Evolutionary conservation across 92 coral and sea anemone genomes (phyloP), one percentile per base, ranked within the genome.

Genomic region (Porites evermanni): DNA sequence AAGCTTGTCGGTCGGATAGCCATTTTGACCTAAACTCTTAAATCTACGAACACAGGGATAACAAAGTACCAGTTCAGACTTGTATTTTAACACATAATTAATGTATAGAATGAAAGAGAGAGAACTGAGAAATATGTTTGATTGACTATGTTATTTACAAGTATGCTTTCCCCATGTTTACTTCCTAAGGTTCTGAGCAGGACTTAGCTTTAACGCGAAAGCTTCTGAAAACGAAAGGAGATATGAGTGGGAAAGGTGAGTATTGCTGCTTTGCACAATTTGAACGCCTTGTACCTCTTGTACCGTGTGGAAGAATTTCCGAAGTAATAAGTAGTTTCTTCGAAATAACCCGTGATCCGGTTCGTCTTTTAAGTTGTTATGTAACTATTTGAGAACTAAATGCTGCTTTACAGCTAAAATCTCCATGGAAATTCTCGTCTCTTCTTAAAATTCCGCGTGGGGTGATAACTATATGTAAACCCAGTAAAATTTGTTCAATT

Each of bases 241-340:
- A 89, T 70, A 93, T 95, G 87, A 93, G 95, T 67, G 99, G 98
- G 59, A 96, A 94, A 93, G 98, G 99, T 95, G 71, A 19, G 32
- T 26, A 26, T 26, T 26, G 32, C 32, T 26, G 32, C 32, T 26
- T 18, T 2, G 18, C 76, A 44, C 23, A 1, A 24, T 47, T 10
- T 1, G 16, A 17, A 64, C 67, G 67, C 5, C 20, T 64, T 64
- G 67, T 64, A 64, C 8, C 16, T 64, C 32, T 1, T 26, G 32
- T 26, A 26, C 32, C 32, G 17, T 12, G 67, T 64, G 17, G 20
- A 64, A 21, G 67, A 64, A 64, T 64, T 64, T 64, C 67, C 16
- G 67, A 64, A 12, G 67, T 64, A 64, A 64, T 64, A 64, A 12
- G 12, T 16, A 64, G 67, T 64, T 12, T 64, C 67, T 12, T 64